Evolutionary conservation across 2,888 invertebrate species (phyloP).

Genomic region (Sycophila texana): DNA sequence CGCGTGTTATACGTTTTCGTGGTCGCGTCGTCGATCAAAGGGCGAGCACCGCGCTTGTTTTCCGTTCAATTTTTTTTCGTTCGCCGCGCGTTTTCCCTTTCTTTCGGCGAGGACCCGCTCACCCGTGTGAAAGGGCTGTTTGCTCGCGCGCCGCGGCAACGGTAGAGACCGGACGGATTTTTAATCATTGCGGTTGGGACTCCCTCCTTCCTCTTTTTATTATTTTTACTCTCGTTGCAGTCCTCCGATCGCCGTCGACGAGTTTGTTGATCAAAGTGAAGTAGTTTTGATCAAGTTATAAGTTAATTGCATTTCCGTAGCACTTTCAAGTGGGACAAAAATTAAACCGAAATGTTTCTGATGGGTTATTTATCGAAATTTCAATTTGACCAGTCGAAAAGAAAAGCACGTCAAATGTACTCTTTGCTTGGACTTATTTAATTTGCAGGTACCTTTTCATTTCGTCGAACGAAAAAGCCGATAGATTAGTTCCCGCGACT

Average conservation of each 20-base stretch:
- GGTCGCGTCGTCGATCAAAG: slow-evolving; percentile 25
- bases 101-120: background rate
- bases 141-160: background rate
- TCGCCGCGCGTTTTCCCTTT: slow-evolving; percentile 10
- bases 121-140: background rate
- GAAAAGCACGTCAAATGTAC: no score
- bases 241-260: no score
- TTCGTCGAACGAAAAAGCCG: no score
- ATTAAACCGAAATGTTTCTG: no score
- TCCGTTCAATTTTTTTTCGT: slow-evolving; percentile 3
- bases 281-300: no score
- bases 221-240: background rate
- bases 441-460: no score
- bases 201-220: background rate
- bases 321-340: no score
- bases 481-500: no score
- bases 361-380: no score
- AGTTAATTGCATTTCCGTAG: no score
- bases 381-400: no score
- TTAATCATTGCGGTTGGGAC: background rate
- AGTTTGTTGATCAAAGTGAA: background rate
- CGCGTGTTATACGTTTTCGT: slow-evolving; percentile 10
- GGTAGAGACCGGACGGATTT: background rate
- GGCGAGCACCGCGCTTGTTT: slow-evolving; percentile 18
- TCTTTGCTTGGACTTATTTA: no score